Percentiles rank a stretch among this genome's conserved stretches.
phyloP scores from a whole-genome alignment of 2,888 invertebrate genomes.

The Polydrusus cervinus region DNA sequence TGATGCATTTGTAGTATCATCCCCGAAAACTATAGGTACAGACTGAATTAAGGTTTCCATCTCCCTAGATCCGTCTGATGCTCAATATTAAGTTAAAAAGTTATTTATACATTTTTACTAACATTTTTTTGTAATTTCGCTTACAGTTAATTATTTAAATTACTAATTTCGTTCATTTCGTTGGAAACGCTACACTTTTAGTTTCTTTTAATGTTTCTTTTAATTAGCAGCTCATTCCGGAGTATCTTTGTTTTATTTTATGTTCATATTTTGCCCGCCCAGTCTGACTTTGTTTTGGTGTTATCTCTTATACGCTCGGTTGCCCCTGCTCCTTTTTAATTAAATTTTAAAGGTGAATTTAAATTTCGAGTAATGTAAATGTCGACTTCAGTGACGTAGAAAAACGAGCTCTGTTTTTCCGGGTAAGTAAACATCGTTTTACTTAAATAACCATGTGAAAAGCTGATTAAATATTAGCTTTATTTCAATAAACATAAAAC shows the following conservation, averaged over 20 bases:
- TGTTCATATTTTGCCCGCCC: slow-evolving; percentile 44
- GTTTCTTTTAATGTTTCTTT: slow-evolving; percentile 42
- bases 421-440: slow-evolving; percentile 24
- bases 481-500: slow-evolving; percentile 20
- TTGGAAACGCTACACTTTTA: slow-evolving; percentile 14
- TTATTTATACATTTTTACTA: not conserved
- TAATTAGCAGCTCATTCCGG: slow-evolving; percentile 44
- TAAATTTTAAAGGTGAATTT: slow-evolving; percentile 49
- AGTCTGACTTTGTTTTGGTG: slow-evolving; percentile 43
- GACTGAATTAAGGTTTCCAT: not conserved
- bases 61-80: too few species aligned
- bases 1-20: too few species aligned
- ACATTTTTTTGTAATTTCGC: not conserved
- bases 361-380: slow-evolving; percentile 45
- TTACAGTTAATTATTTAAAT: slow-evolving; percentile 5
- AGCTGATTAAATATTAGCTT: slow-evolving; percentile 15
- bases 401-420: slow-evolving; percentile 22
- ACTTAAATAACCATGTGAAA: not conserved
- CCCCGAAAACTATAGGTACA: not conserved
- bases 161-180: not conserved
- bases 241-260: slow-evolving; percentile 40
- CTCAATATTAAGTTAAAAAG: not conserved
- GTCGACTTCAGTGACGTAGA: slow-evolving; percentile 43
- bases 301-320: slow-evolving; percentile 46
- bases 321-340: slow-evolving; percentile 42